phyloP scores from a whole-genome alignment of 1,140 invertebrate species.

The Wiebesia pumilae region DNA sequence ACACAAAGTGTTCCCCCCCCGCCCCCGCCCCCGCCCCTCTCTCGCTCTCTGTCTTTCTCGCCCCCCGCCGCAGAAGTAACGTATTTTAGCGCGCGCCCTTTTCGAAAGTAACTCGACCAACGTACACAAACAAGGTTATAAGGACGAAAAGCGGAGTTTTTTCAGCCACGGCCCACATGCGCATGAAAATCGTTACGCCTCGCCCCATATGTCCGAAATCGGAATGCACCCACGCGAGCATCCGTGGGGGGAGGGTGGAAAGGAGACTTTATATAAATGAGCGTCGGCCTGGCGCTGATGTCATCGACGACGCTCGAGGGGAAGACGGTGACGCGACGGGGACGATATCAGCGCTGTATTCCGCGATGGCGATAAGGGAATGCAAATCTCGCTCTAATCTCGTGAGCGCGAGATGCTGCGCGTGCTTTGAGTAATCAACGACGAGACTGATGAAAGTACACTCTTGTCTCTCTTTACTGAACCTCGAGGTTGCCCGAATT shows the following conservation, averaged over 20 bases:
- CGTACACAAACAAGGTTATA: neutral
- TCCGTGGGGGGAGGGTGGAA: neutral
- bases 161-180: neutral
- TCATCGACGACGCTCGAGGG: slow-evolving; percentile 6
- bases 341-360: neutral
- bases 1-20: too few relatives aligned
- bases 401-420: too few relatives aligned
- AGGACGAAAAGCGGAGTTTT: neutral
- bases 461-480: too few relatives aligned
- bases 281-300: slow-evolving; percentile 8
- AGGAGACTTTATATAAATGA: slow-evolving; percentile 24
- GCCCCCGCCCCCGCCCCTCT: too few relatives aligned
- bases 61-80: too few relatives aligned
- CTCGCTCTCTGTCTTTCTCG: too few relatives aligned
- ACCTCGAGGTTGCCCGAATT: too few relatives aligned
- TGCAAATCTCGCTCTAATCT: neutral
- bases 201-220: slow-evolving; percentile 33
- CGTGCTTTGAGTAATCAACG: neutral
- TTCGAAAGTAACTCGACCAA: neutral
- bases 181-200: slow-evolving; percentile 6
- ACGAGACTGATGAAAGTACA: too few relatives aligned
- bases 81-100: neutral
- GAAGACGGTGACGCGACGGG: neutral
- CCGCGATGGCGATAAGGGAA: neutral
- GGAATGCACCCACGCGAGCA: slow-evolving; percentile 23